These are phyloP conservation scores for Dunckerocampus dactyliophorus DNA, from an alignment of 2,113 vertebrate species.

Conservation along the genomic window DNA sequence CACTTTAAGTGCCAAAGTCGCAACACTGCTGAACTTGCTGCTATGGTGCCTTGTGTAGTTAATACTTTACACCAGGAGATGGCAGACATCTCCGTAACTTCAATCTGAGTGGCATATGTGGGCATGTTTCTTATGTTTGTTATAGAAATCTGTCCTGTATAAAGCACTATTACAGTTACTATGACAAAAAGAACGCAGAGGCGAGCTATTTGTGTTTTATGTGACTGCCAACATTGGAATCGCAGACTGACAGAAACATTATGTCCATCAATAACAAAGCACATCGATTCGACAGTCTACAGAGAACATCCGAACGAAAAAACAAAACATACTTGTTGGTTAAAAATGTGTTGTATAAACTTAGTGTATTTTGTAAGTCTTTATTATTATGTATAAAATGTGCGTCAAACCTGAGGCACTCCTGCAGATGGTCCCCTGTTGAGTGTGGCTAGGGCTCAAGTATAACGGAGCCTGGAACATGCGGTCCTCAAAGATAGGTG, in stretches of 20 bases:
- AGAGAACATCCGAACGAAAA: too few relatives aligned
- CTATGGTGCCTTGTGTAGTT: too few relatives aligned
- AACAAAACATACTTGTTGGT: neutral
- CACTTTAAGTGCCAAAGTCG: too few relatives aligned
- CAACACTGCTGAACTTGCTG: too few relatives aligned
- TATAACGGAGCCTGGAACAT: slow-evolving; percentile 89
- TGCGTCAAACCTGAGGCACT: slow-evolving; percentile 79
- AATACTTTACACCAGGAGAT: too few relatives aligned
- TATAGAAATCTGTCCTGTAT: too few relatives aligned
- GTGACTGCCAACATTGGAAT: slow-evolving; percentile 10
- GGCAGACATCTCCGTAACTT: too few relatives aligned
- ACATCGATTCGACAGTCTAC: slow-evolving; percentile 4
- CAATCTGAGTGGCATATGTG: too few relatives aligned
- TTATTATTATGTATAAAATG: neutral
- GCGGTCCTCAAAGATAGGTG: slow-evolving; percentile 91
- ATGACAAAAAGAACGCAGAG: too few relatives aligned
- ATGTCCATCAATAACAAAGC: slow-evolving; percentile 5
- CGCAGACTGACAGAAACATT: slow-evolving; percentile 12
- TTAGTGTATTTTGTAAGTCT: neutral
- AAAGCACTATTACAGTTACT: too few relatives aligned
- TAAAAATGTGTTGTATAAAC: neutral
- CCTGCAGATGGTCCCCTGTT: slow-evolving; percentile 83
- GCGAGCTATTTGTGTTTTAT: too few relatives aligned
- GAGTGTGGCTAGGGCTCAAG: slow-evolving; percentile 83
- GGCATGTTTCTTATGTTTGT: too few relatives aligned